Conservation (phyloP, 2,888 invertebrate species). For the Tineola bisselliella region DNA sequence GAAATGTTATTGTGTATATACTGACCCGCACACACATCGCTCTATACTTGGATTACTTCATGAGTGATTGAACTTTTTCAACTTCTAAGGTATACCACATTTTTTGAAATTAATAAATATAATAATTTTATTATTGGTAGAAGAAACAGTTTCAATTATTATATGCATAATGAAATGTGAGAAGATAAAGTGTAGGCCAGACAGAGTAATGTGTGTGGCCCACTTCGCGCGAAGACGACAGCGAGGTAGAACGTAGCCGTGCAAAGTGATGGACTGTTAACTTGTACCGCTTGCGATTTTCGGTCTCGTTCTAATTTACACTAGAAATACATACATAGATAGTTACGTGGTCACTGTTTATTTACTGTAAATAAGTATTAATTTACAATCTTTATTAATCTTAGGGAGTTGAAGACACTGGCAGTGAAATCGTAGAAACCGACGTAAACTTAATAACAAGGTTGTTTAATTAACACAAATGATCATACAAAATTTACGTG, state of each 20-base stretch:
- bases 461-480: too few species aligned
- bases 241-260: constrained; percentile 25
- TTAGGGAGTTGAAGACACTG: background rate
- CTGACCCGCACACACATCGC: constrained; percentile 37
- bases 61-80: constrained; percentile 43
- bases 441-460: background rate
- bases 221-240: constrained; percentile 50
- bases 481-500: too few species aligned
- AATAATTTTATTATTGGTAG: background rate
- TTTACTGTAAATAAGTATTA: background rate
- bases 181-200: constrained; percentile 44
- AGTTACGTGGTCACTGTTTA: background rate
- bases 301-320: constrained; percentile 21
- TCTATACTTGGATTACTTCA: constrained; percentile 43
- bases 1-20: constrained; percentile 52
- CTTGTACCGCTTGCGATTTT: constrained; percentile 36
- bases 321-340: background rate
- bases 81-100: constrained; percentile 1
- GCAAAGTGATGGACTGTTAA: constrained; percentile 46
- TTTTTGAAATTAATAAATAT: background rate
- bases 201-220: constrained; percentile 45
- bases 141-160: background rate
- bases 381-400: background rate
- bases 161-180: background rate
- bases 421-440: background rate